Conservation (phyloP, 2,797 vertebrate genomes). For the Sardinella longiceps region DNA sequence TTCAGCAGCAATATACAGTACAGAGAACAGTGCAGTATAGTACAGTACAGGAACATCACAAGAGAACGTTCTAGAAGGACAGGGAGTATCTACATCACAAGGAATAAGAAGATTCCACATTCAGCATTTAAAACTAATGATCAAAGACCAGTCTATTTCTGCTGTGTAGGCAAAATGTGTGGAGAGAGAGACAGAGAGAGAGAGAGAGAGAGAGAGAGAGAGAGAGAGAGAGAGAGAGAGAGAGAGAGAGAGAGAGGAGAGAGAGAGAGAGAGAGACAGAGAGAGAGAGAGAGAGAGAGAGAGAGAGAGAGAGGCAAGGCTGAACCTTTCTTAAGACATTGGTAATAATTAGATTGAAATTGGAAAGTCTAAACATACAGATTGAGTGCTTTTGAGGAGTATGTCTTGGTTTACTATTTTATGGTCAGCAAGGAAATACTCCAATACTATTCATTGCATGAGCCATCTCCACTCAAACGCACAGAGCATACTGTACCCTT, state of each 20-base stretch:
- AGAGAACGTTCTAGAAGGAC: background rate
- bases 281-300: background rate
- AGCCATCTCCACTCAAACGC: background rate
- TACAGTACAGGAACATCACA: background rate
- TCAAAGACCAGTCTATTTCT: background rate
- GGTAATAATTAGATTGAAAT: background rate
- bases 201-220: background rate
- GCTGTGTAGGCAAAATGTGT: background rate
- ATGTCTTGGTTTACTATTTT: background rate
- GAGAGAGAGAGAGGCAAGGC: background rate
- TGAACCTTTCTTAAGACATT: background rate
- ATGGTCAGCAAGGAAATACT: background rate
- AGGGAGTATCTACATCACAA: background rate
- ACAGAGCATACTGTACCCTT: background rate
- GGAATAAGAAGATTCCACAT: background rate
- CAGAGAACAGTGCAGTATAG: too few relatives aligned
- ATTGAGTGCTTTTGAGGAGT: background rate
- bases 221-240: background rate
- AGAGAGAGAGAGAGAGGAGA: background rate
- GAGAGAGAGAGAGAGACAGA: background rate
- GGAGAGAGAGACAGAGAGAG: background rate
- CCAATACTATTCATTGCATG: too few relatives aligned
- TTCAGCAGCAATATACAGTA: too few relatives aligned
- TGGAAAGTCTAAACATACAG: background rate
- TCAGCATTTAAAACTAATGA: background rate